Conservation (phyloP, 2,888 invertebrate genomes). For the Alloplasta piceator region DNA sequence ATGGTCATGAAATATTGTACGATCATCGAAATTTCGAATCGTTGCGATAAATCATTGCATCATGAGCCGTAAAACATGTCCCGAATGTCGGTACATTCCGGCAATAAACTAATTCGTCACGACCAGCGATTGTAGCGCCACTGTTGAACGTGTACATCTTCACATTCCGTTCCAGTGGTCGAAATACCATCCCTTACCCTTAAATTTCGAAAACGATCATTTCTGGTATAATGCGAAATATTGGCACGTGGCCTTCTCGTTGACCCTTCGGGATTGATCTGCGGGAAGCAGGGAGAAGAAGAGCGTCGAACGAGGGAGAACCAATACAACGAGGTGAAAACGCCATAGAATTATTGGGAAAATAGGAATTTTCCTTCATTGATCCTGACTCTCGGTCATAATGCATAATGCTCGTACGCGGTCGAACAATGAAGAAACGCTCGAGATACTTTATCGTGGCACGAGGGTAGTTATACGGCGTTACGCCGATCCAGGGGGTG, state of each 20-base stretch:
- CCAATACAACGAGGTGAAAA: background rate
- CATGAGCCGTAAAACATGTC: constrained; percentile 17
- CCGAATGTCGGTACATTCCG: constrained; percentile 23
- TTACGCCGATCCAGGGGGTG: background rate
- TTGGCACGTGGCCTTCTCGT: constrained; percentile 33
- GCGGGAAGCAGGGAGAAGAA: too few relatives aligned
- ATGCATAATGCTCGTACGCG: constrained; percentile 34
- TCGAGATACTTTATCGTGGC: constrained; percentile 56
- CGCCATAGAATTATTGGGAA: background rate
- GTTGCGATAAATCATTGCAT: constrained; percentile 53
- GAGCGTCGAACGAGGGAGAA: background rate
- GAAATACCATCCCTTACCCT: background rate
- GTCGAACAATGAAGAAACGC: constrained; percentile 52
- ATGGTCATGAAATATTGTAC: background rate
- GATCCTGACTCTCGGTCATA: constrained; percentile 23
- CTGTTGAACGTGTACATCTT: constrained; percentile 25
- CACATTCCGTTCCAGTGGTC: constrained; percentile 26
- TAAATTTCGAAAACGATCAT: constrained; percentile 47
- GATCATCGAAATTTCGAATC: constrained; percentile 13
- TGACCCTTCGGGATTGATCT: constrained; percentile 36
- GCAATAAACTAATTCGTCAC: constrained; percentile 62
- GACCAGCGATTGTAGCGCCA: constrained; percentile 38
- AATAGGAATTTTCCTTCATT: constrained; percentile 15
- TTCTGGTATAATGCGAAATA: constrained; percentile 15
- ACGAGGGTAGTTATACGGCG: constrained; percentile 23